Evolutionary conservation across 1,140 invertebrate genomes (phyloP), one percentile per base, ranked within the genome.

Genomic region (Drosophila teissieri): DNA sequence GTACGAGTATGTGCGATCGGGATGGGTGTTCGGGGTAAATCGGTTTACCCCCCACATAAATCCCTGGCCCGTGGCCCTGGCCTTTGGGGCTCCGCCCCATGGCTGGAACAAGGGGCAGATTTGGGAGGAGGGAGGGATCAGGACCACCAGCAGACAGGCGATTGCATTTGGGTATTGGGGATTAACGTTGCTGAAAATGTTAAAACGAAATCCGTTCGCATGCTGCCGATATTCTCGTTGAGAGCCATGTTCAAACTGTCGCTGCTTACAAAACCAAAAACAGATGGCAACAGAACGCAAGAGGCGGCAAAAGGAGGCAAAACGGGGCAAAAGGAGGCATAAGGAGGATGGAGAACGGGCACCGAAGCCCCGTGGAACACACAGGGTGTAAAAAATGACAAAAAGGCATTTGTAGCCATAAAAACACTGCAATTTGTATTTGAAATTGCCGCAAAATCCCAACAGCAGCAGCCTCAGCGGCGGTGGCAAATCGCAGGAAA

Each of bases 91-190:
- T 52, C 45, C 56, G 56, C 45, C 27, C 6, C 46, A 44, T 17
- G 54, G 49, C 19, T 31, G 27, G 27, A 7, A 14, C 6, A 15
- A 24, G 6, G 11, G 5, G 11, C n/a, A 65, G 46, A 15, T 51
- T 34, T 34, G 24, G n/a, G n/a, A n/a, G n/a, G 14, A 49, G 67
- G 56, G 34, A 55, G 67, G 56, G 27, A 51, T 40, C 51, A 70
- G 45, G 63, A 49, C 57, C 76, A 73, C 64, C 60, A 68, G 72
- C 61, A 80, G 84, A 73, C 56, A 89, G 74, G 69, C 83, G 84
- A 88, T 88, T 88, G 84, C 83, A 88, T 89, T 88, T 89, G 83
- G 84, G 84, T 88, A 89, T 88, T 89, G 84, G 84, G 83, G 83
- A 88, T 89, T 88, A 86, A 88, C 79, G 83, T 88, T 63, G 83